Conservation (phyloP, 2,113 vertebrate species). For the Pterocles gutturalis region DNA sequence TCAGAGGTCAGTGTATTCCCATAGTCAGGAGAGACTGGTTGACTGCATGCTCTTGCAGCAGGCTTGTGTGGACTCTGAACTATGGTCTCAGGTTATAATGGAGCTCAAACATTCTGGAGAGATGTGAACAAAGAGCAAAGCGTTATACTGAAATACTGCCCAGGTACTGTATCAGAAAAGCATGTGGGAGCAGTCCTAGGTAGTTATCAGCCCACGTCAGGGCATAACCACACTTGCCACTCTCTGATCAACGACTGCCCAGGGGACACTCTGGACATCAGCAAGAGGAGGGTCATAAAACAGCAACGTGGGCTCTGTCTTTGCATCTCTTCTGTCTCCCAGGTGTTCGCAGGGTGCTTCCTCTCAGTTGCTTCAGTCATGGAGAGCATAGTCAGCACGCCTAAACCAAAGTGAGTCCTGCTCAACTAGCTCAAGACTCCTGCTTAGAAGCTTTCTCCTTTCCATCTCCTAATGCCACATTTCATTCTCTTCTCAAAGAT, state of each 20-base stretch:
- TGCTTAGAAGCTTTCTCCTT: neutral
- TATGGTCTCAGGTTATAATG: rapidly evolving
- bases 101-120: neutral
- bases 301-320: neutral
- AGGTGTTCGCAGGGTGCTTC: neutral
- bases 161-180: neutral
- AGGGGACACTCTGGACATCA: neutral
- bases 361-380: neutral
- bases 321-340: neutral
- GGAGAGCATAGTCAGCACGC: rapidly evolving
- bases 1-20: neutral
- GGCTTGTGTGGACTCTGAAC: neutral
- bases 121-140: neutral
- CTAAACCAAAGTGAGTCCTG: neutral
- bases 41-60: neutral
- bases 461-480: neutral
- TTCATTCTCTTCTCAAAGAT: neutral
- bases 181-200: neutral
- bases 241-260: neutral
- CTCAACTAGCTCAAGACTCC: neutral
- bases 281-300: neutral
- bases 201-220: neutral
- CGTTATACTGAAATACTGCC: neutral
- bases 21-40: neutral
- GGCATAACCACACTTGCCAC: neutral